Percentiles rank a stretch among this genome's conserved stretches.
Conservation (phyloP, 2,113 vertebrate species). For the Myotis davidii region DNA sequence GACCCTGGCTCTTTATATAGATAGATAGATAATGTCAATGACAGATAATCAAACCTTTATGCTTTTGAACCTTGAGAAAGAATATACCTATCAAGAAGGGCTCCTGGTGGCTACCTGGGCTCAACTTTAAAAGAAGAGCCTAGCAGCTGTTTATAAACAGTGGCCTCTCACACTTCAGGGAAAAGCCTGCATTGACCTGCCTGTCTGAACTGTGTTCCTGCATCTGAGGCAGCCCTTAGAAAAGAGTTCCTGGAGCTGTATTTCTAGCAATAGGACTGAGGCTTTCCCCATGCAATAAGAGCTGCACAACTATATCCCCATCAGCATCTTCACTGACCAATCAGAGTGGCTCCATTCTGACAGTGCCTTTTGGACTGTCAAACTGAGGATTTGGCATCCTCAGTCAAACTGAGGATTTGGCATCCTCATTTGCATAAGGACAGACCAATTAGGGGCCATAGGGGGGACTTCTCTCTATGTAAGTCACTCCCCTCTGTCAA, state of each 20-base stretch:
- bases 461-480: background rate
- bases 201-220: background rate
- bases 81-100: background rate
- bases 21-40: background rate
- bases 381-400: background rate
- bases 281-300: background rate
- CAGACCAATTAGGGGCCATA: background rate
- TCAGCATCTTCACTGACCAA: background rate
- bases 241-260: background rate
- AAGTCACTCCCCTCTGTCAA: background rate
- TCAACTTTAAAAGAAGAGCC: background rate
- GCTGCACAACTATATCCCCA: background rate
- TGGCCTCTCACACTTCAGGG: background rate
- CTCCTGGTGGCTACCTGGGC: background rate
- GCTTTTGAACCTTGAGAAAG: background rate
- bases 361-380: background rate
- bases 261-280: background rate
- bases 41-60: slow-evolving; percentile 50
- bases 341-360: background rate
- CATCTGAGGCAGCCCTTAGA: background rate
- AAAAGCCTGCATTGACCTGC: background rate
- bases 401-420: background rate
- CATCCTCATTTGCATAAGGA: background rate
- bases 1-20: no score
- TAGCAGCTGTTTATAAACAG: background rate